Conservation (phyloP, 1,140 invertebrate genomes). For the Telenomus remus region DNA sequence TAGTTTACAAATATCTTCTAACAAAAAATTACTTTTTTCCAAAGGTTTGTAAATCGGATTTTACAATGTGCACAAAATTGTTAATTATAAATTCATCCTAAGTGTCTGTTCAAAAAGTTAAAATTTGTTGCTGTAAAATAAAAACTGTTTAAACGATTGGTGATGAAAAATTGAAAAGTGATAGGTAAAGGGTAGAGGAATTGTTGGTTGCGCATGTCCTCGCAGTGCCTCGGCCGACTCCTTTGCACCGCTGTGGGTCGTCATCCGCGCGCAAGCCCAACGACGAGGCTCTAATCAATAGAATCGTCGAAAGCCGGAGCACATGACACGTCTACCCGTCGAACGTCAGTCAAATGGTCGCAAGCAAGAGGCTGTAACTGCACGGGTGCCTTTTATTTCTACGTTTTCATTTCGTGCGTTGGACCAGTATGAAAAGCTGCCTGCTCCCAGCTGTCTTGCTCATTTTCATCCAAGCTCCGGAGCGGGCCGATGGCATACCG, state of each 20-base stretch:
- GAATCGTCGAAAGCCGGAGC: conserved; percentile 55
- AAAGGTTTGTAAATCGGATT: no score
- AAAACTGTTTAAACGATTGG: no score
- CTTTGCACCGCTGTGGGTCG: conserved; percentile 4
- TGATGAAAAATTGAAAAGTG: not conserved
- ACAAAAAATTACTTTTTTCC: no score
- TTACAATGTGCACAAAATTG: no score
- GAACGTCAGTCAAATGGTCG: conserved; percentile 57
- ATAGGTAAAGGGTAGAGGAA: not conserved
- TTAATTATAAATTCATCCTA: no score
- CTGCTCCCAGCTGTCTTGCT: conserved; percentile 61
- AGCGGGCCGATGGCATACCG: conserved; percentile 64
- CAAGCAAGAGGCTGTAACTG: conserved; percentile 48
- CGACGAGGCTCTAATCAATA: conserved; percentile 58
- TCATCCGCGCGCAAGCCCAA: conserved; percentile 60
- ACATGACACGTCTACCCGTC: conserved; percentile 55
- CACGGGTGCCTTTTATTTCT: conserved; percentile 42
- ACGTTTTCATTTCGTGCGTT: conserved; percentile 28
- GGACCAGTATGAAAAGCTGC: conserved; percentile 61
- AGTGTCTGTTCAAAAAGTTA: no score
- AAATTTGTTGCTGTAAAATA: no score
- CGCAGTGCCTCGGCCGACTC: conserved; percentile 18
- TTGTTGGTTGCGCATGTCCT: conserved; percentile 44
- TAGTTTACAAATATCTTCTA: no score
- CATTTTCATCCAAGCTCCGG: conserved; percentile 63